Percentiles rank a stretch among this genome's conserved stretches.
phyloP scores from a whole-genome alignment of 2,113 vertebrate genomes.

The Megalops atlanticus region DNA sequence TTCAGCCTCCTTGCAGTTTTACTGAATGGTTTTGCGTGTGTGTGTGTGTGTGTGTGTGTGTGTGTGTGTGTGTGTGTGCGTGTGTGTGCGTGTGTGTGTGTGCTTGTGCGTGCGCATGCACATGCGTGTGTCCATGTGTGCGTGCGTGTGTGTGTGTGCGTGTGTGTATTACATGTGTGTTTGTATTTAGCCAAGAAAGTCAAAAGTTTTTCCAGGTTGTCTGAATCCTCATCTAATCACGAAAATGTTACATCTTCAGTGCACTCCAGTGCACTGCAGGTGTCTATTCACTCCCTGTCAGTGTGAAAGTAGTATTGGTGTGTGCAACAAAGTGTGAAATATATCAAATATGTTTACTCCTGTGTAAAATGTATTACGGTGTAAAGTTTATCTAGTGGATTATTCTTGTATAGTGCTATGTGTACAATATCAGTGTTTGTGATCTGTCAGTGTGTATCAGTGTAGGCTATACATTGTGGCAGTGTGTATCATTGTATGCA shows the following conservation, averaged over 20 bases:
- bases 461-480: background rate
- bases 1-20: too few relatives aligned
- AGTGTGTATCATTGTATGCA: background rate
- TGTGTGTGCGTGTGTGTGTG: background rate
- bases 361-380: background rate
- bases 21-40: background rate
- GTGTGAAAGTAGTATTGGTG: background rate
- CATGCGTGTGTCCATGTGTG: constrained; percentile 20
- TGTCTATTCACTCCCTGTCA: background rate
- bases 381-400: background rate
- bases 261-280: background rate
- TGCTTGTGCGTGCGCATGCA: background rate
- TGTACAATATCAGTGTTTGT: too few relatives aligned
- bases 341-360: background rate
- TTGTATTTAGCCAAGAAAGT: too few relatives aligned
- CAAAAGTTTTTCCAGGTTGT: too few relatives aligned
- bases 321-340: background rate
- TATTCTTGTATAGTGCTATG: background rate
- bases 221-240: too few relatives aligned
- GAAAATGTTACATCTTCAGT: too few relatives aligned
- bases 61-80: constrained; percentile 14
- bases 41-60: constrained; percentile 18
- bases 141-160: constrained; percentile 18
- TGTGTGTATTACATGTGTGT: constrained; percentile 3
- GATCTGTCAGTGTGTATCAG: too few relatives aligned